Evolutionary conservation across 2,888 invertebrate species (phyloP), one percentile per base, ranked within the genome.

Genomic region (Pseudococcus jackbeardsleyi): DNA sequence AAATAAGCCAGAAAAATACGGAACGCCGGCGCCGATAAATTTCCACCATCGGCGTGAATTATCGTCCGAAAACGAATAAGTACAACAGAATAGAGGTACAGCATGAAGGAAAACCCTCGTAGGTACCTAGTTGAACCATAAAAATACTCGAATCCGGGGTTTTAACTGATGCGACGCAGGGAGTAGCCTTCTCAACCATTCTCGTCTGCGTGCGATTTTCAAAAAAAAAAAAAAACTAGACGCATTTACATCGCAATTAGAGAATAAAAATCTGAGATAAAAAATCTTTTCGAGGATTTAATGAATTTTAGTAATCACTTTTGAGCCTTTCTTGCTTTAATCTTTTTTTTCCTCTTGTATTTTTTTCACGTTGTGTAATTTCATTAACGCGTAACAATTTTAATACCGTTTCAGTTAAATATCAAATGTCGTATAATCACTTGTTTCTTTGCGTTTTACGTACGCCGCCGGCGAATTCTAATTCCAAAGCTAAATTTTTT

Each of bases 381-480:
- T 77, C 77, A 77, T 77, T 77, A 77, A 77, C 77, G 77, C 77
- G 77, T 26, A 77, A 39, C 77, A 77, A 77, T 77, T 77, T 77
- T 77, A 39, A 77, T 77, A 39, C 77, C 33, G 39, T 77, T 77
- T 77, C 39, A 77, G 77, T 77, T 77, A 39, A 77, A 77, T 77
- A 77, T 77, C 77, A 77, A 77, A 77, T 77, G 77, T 39, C 77
- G 26, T 17, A 39, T 77, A 77, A 77, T 54, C 54, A n/a, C 50
- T 85, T 85, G 48, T 85, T 85, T 85, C 15, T 33, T 50, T 50
- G 50, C 84, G 54, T 85, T 50, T 33, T 85, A 22, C 84, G 50
- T 50, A 42, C 26, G 22, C 19, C 84, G 48, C 15, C 12, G 50
- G 17, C 54, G 48, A 85, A 85, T 54, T 77, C 39, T 77, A 77